Conservation (phyloP, 2,888 invertebrate species). For the Melanotus villosus region DNA sequence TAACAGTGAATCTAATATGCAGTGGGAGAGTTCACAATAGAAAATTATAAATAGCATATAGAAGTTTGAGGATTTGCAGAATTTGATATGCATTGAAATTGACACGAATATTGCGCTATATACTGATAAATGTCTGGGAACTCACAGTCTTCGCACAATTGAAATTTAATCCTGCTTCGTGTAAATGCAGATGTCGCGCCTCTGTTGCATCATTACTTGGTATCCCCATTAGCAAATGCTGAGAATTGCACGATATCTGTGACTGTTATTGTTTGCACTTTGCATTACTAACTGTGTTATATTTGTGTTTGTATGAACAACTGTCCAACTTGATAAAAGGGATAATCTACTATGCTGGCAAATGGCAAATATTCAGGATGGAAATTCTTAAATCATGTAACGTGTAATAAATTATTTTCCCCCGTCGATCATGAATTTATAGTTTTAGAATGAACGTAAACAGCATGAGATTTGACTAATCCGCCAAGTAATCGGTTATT, state of each 20-base stretch:
- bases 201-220: conserved; percentile 15
- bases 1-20: neutral
- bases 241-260: conserved; percentile 15
- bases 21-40: conserved; percentile 7
- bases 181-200: conserved; percentile 22
- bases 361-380: no score
- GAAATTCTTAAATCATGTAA: no score
- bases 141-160: neutral
- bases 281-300: neutral
- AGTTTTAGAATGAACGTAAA: no score
- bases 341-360: no score
- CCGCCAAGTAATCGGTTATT: no score
- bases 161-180: conserved; percentile 18
- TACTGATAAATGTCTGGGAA: conserved; percentile 18
- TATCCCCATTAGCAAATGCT: conserved; percentile 17
- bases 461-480: no score
- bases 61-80: neutral
- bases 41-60: neutral
- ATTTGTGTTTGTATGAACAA: no score
- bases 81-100: conserved; percentile 10
- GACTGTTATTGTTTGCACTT: conserved; percentile 12
- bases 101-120: conserved; percentile 10
- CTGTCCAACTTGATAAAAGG: no score
- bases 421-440: no score
- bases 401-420: no score